Conservation (phyloP, 1,140 invertebrate genomes). For the Rhopalosiphum padi region DNA sequence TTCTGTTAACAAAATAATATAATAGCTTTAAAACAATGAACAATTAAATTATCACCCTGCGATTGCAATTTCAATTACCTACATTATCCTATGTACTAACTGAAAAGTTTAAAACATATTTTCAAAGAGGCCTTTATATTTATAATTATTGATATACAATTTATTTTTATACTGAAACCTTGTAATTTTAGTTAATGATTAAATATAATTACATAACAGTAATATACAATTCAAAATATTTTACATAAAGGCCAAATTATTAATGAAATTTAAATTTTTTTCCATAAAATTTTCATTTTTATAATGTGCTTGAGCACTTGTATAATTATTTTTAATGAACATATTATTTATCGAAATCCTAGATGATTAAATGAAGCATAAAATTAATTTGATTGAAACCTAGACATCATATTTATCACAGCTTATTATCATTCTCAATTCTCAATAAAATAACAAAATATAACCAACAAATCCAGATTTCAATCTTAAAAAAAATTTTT, state of each 20-base stretch:
- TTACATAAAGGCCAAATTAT: not conserved
- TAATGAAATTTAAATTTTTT: not conserved
- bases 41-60: constrained; percentile 52
- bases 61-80: constrained; percentile 32
- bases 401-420: constrained; percentile 43
- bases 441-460: constrained; percentile 6
- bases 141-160: not conserved
- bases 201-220: not conserved
- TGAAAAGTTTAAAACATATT: not conserved
- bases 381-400: constrained; percentile 29
- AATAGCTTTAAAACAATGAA: constrained; percentile 43
- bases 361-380: constrained; percentile 11
- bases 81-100: not conserved
- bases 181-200: not conserved
- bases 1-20: constrained; percentile 35
- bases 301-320: not conserved
- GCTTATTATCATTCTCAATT: not conserved
- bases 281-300: not conserved
- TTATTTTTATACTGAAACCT: constrained; percentile 22
- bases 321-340: not conserved
- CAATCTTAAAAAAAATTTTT: constrained; percentile 30
- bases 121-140: not conserved
- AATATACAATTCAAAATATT: not conserved
- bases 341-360: constrained; percentile 32
- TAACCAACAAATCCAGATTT: constrained; percentile 28